A percentile compares a stretch with the other conserved stretches of the same genome.
phyloP scores from a whole-genome alignment of 2,797 vertebrate species.

The Ctenosaura bakeri region DNA sequence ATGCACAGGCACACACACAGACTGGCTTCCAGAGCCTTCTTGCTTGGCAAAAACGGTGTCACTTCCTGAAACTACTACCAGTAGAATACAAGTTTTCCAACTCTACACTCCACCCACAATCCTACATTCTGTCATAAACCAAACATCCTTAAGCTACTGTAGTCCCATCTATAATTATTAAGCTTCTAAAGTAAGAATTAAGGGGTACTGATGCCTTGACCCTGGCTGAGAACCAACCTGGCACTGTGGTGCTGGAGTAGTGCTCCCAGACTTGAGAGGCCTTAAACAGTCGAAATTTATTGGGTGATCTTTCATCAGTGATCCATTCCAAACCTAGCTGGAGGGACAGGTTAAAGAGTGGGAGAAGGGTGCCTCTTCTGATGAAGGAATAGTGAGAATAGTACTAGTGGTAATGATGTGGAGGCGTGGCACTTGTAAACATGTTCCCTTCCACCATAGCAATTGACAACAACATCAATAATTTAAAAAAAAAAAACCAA shows the following conservation, averaged over 20 bases:
- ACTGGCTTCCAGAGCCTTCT: accelerated
- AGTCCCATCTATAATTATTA: background rate
- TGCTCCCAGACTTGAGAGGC: background rate
- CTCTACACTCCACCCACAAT: background rate
- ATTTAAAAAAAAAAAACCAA: too few species aligned
- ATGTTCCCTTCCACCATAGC: too few species aligned
- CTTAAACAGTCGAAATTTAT: background rate
- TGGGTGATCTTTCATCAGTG: background rate
- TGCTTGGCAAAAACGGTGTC: accelerated
- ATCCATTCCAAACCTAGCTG: too few species aligned
- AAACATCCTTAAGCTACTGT: background rate
- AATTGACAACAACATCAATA: too few species aligned
- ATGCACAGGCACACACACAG: background rate
- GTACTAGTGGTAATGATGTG: too few species aligned
- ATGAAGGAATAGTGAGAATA: too few species aligned
- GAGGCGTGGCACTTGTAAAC: too few species aligned
- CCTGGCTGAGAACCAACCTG: background rate
- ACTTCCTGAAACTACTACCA: background rate
- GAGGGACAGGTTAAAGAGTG: too few species aligned
- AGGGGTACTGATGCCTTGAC: too few species aligned
- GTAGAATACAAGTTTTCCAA: background rate
- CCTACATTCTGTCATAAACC: background rate
- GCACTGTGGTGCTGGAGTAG: too few species aligned
- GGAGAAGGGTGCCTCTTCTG: too few species aligned
- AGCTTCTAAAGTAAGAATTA: background rate